Percentiles rank a stretch among this genome's conserved stretches.
Conservation (phyloP, 92 coral and sea anemone genomes). For the Chrysogorgia sp. region DNA sequence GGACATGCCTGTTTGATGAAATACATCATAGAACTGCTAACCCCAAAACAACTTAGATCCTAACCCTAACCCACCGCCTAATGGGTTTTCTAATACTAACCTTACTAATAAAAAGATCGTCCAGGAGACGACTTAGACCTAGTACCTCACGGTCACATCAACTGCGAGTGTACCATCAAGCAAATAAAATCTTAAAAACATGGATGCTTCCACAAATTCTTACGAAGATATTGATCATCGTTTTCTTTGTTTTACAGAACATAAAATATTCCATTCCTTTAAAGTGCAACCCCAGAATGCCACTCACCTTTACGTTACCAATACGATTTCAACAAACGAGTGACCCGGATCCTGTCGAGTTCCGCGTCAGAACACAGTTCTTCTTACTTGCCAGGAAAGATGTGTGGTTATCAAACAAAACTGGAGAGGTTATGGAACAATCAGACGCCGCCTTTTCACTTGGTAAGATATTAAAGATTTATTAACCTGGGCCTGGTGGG, state of each 20-base stretch:
- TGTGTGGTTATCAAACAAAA: conserved; percentile 70
- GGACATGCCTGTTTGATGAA: too few relatives aligned
- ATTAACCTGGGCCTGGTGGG: not conserved
- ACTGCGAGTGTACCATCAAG: too few relatives aligned
- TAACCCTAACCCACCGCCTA: too few relatives aligned
- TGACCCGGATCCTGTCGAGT: conserved; percentile 95
- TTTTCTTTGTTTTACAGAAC: conserved; percentile 53
- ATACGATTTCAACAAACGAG: conserved; percentile 97
- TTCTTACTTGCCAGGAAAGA: conserved; percentile 69
- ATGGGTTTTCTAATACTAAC: too few relatives aligned
- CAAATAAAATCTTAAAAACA: too few relatives aligned
- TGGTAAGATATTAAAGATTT: conserved; percentile 55
- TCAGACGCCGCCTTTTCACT: conserved; percentile 83
- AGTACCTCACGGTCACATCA: too few relatives aligned
- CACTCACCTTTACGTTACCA: conserved; percentile 89
- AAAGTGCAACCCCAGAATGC: conserved; percentile 79
- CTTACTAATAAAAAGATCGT: too few relatives aligned
- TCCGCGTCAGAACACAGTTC: conserved; percentile 84
- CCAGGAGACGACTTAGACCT: too few relatives aligned
- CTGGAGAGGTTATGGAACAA: conserved; percentile 45
- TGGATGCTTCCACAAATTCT: too few relatives aligned
- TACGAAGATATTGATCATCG: too few relatives aligned
- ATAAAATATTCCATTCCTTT: conserved; percentile 74
- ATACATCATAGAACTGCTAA: too few relatives aligned
- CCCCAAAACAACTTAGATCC: too few relatives aligned